A percentile compares a stretch with the other conserved stretches of the same genome.
Conservation (phyloP, 1,140 invertebrate species). For the Asbolus verrucosus region DNA sequence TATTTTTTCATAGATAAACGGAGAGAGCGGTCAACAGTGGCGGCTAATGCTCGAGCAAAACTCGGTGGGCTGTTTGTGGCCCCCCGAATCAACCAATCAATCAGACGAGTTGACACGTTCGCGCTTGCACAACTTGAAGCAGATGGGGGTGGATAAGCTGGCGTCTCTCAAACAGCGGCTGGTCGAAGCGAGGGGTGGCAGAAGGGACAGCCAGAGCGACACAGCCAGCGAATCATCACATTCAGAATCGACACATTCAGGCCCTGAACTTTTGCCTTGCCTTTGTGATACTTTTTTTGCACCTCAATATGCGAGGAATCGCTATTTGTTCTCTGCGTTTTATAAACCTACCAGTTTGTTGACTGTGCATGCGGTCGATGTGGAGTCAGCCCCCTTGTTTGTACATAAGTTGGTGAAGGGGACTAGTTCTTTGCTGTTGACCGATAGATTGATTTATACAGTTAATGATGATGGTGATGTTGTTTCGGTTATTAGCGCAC, state of each 20-base stretch:
- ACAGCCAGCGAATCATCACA: constrained; percentile 60
- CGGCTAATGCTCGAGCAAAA: constrained; percentile 74
- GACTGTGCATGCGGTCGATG: constrained; percentile 73
- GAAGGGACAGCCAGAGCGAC: constrained; percentile 62
- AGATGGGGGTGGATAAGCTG: constrained; percentile 76
- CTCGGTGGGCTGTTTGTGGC: constrained; percentile 71
- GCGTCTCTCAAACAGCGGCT: constrained; percentile 74
- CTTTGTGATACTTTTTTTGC: constrained; percentile 66
- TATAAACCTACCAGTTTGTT: constrained; percentile 67
- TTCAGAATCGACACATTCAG: constrained; percentile 56
- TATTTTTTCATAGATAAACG: constrained; percentile 74
- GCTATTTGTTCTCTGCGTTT: constrained; percentile 68
- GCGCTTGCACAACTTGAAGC: constrained; percentile 73
- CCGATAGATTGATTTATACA: constrained; percentile 74
- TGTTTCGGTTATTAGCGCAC: constrained; percentile 72
- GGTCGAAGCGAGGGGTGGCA: constrained; percentile 63
- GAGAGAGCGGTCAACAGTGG: constrained; percentile 72
- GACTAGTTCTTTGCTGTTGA: constrained; percentile 70
- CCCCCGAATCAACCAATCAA: constrained; percentile 65
- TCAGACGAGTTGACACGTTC: constrained; percentile 65
- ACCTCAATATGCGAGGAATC: constrained; percentile 67
- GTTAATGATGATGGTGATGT: constrained; percentile 67
- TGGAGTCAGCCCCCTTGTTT: constrained; percentile 75
- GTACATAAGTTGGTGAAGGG: constrained; percentile 76
- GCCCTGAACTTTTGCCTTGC: constrained; percentile 61